Base-by-base conservation (phyloP, 2,888 invertebrate genomes). In the Lochmaea capreae region DNA sequence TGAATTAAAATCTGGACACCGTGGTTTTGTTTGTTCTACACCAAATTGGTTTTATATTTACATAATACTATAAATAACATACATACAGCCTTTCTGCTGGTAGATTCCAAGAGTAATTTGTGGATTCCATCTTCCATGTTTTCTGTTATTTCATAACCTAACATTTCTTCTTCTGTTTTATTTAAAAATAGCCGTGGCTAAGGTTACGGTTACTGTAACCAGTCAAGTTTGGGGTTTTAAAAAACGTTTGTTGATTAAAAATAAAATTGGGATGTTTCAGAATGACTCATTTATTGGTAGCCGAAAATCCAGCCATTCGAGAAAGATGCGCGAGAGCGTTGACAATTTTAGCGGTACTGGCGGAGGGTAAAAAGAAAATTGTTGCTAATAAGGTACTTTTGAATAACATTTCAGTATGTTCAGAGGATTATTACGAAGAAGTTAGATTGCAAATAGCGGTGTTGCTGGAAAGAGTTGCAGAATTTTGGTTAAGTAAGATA, bases 401-500 rank as follows among this genome's bases (percentile, higher is more conserved):
- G 33, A 74, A 80, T 39, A 85, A 87, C 75, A 78, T 89, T 67
- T 75, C 77, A 14, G 78, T 77, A 52, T 81, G 84, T 43, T 76
- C 88, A 16, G 82, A 83, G 62, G 88, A 89, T 79, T 68, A 72
- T n/a, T 78, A 81, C 62, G 73, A 77, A 2, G 79, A 79, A 26
- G 87, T 89, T 2, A 83, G 88, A 68, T 75, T 85, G 3, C 86
- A 88, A 81, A 84, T 85, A 58, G 87, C 87, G 0, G 78, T 81
- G 52, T 83, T 86, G 65, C 68, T 89, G 18, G 87, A 88, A 79
- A 84, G 81, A 75, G 73, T 89, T 10, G 83, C 88, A 16, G 82
- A 83, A 76, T 82, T 79, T 75, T 87, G 86, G 86, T 82, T 82
- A 77, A 78, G 85, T 86, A 78, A 67, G 65, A 22, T 22, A 22